Evolutionary conservation across 1,140 invertebrate genomes (phyloP).

Genomic region (Zaprionus vittiger): DNA sequence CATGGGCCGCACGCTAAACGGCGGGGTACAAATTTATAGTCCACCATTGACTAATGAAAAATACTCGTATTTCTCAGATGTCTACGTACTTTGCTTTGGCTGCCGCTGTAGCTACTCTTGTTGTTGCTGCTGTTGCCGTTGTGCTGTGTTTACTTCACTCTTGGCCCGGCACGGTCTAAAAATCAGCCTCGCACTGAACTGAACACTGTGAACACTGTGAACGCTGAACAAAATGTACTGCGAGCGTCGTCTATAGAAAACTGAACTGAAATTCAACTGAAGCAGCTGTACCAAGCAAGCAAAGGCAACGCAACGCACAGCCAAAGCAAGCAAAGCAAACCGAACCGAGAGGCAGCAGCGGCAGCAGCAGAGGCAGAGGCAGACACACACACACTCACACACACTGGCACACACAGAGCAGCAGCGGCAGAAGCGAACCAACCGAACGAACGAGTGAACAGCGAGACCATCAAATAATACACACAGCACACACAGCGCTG

Average conservation of each 20-base stretch:
- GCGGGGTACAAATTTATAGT: slow-evolving; percentile 53
- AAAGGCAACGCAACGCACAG: slow-evolving; percentile 39
- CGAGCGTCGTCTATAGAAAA: slow-evolving; percentile 75
- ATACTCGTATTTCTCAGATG: slow-evolving; percentile 66
- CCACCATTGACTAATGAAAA: slow-evolving; percentile 67
- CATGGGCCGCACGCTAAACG: slow-evolving; percentile 46
- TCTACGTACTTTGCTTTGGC: slow-evolving; percentile 72
- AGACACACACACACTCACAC: slow-evolving; percentile 12
- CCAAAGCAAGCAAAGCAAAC: slow-evolving; percentile 48
- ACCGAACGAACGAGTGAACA: slow-evolving; percentile 68
- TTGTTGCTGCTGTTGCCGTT: slow-evolving; percentile 9
- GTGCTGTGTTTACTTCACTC: slow-evolving; percentile 47
- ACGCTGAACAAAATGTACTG: slow-evolving; percentile 68
- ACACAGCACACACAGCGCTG: slow-evolving; percentile 38
- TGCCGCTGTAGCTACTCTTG: slow-evolving; percentile 26
- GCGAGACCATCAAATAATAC: slow-evolving; percentile 79
- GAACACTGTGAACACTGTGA: slow-evolving; percentile 42
- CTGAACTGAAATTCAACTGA: slow-evolving; percentile 83
- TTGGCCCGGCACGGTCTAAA: slow-evolving; percentile 56
- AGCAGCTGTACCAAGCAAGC: slow-evolving; percentile 78
- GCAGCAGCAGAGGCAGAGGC: slow-evolving; percentile 9
- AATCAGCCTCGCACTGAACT: slow-evolving; percentile 55
- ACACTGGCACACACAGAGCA: slow-evolving; percentile 34
- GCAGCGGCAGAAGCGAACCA: slow-evolving; percentile 40
- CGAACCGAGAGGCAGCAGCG: slow-evolving; percentile 23